Conservation (phyloP, 2,888 invertebrate genomes). For the Melipona bicolor region DNA sequence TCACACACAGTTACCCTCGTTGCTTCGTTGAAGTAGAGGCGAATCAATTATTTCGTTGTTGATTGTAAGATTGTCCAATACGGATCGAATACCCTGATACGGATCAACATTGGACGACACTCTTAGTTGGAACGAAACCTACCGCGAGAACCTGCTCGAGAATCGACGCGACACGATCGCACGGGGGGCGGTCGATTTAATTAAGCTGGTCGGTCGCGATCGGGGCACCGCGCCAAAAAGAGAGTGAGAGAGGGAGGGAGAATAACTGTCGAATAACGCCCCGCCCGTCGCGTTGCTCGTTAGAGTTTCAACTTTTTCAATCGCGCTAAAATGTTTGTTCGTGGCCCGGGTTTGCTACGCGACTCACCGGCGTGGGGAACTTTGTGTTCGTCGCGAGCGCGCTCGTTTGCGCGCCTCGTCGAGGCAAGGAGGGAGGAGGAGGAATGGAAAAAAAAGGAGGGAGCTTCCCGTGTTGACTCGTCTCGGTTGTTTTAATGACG, state of each 20-base stretch:
- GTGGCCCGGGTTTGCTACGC: not conserved
- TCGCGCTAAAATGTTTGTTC: conserved; percentile 62
- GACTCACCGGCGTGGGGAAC: not conserved
- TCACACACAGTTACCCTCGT: too few species aligned
- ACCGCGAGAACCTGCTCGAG: not conserved
- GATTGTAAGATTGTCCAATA: too few species aligned
- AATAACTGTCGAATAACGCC: not conserved
- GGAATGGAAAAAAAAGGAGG: not conserved
- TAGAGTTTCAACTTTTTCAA: conserved; percentile 65
- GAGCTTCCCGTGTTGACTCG: conserved; percentile 22
- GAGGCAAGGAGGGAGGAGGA: not conserved
- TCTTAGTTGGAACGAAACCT: too few species aligned
- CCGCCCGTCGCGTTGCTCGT: conserved; percentile 33
- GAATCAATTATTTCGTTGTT: too few species aligned
- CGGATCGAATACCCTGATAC: too few species aligned
- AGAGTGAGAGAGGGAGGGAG: too few species aligned
- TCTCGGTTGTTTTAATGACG: conserved; percentile 49
- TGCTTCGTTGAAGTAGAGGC: too few species aligned
- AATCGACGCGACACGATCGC: conserved; percentile 22
- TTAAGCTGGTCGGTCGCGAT: conserved; percentile 11
- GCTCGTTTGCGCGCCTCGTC: conserved; percentile 27
- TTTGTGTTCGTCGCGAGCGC: conserved; percentile 26
- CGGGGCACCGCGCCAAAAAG: not conserved
- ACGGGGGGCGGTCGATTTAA: conserved; percentile 9
- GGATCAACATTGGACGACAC: too few species aligned